Evolutionary conservation across 1,140 invertebrate genomes (phyloP).

Genomic region (Asbolus verrucosus): DNA sequence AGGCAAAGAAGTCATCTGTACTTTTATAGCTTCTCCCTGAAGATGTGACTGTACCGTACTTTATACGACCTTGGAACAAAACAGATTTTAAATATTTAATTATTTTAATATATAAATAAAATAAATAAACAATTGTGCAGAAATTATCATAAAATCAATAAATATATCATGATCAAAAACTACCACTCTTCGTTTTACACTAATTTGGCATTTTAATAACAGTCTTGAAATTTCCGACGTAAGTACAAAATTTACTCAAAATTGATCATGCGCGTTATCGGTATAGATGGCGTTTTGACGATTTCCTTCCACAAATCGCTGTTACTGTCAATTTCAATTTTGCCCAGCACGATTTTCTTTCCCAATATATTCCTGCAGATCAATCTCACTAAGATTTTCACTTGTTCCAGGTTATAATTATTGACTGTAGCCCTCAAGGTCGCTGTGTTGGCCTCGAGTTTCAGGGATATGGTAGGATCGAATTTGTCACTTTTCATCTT

Average conservation of each 20-base stretch:
- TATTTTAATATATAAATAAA: conserved; percentile 16
- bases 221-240: conserved; percentile 8
- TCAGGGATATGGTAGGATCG: conserved; percentile 73
- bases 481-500: conserved; percentile 83
- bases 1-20: not conserved
- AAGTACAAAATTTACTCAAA: conserved; percentile 52
- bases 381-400: conserved; percentile 60
- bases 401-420: conserved; percentile 67
- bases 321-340: conserved; percentile 65
- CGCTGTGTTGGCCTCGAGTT: conserved; percentile 64
- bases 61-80: not conserved
- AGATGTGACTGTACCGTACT: not conserved
- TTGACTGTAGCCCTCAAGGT: conserved; percentile 67
- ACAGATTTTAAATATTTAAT: not conserved
- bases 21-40: not conserved
- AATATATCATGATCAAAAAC: not conserved
- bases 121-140: conserved; percentile 5
- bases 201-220: not conserved
- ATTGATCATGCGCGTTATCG: conserved; percentile 56
- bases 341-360: conserved; percentile 71
- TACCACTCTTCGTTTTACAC: not conserved
- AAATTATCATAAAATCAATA: not conserved
- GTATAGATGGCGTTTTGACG: conserved; percentile 54
- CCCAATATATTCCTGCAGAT: conserved; percentile 64
- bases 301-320: conserved; percentile 61